phyloP scores from a whole-genome alignment of 2,888 invertebrate species.

The Nebria brevicollis region DNA sequence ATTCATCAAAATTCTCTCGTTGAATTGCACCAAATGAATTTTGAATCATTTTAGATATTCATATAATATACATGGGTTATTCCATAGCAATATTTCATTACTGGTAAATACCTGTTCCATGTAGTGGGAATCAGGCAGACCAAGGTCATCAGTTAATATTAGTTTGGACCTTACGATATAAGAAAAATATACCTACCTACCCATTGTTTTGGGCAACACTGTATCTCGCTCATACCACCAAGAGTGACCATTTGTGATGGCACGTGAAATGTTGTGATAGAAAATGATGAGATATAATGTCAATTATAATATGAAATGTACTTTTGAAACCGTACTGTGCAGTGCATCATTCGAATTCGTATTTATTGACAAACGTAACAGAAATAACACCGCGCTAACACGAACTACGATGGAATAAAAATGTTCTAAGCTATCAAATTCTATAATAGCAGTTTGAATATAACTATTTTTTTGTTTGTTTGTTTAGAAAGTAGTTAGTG shows the following conservation, averaged over 20 bases:
- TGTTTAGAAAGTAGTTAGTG: background rate
- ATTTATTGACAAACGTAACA: slow-evolving; percentile 33
- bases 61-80: slow-evolving; percentile 31
- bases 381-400: slow-evolving; percentile 26
- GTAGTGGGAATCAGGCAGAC: slow-evolving; percentile 35
- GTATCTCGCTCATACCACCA: background rate
- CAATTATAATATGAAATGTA: slow-evolving; percentile 27
- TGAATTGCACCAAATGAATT: background rate
- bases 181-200: slow-evolving; percentile 30
- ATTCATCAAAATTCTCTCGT: background rate
- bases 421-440: slow-evolving; percentile 18
- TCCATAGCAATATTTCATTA: slow-evolving; percentile 36
- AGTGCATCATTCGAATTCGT: slow-evolving; percentile 32
- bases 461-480: background rate
- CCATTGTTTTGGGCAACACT: slow-evolving; percentile 23
- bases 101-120: slow-evolving; percentile 41
- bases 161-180: slow-evolving; percentile 41
- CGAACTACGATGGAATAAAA: slow-evolving; percentile 8
- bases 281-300: slow-evolving; percentile 22
- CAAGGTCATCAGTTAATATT: slow-evolving; percentile 41
- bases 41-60: slow-evolving; percentile 22
- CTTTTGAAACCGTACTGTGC: slow-evolving; percentile 14
- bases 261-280: slow-evolving; percentile 11
- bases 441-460: background rate
- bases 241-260: background rate